Base-by-base conservation (phyloP, 2,797 vertebrate genomes). In the Australoheros facetus region DNA sequence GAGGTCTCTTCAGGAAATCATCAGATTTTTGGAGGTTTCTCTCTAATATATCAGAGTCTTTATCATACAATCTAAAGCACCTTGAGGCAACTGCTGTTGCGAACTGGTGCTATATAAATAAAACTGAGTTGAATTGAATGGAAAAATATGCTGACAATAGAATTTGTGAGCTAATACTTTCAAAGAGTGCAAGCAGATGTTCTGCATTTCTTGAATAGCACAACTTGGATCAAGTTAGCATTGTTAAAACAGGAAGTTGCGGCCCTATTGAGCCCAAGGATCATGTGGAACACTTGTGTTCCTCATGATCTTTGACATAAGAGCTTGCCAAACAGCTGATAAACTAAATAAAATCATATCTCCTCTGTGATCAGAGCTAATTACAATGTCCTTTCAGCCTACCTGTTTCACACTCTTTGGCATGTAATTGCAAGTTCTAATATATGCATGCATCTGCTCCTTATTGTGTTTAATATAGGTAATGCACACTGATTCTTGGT, bases 151-250 rank as follows among this genome's bases (percentile, higher is more conserved):
- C 42, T 51, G 26, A 69, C 42, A 69, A 30, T 12, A n/a, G 42
- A 45, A 30, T 51, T 69, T 13, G 48, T 69, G 42, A 70, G 62
- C 32, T 48, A 57, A 75, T 12, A 70, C 72, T 73, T 80, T 77
- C n/a, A 9, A 78, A 79, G 79, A 81, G 53, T 45, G 30, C 58
- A 48, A 80, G 85, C 86, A 86, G 85, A 86, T 87, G 87, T 80
- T 82, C 64, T 58, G 54, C 71, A 77, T 86, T 88, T 91, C 71
- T 88, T 83, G 60, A 83, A 79, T 34, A 83, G 78, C 86, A 83
- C 64, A 83, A 88, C 60, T 70, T 90, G 89, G 85, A 86, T 81
- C 71, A 39, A 77, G 74, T 75, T 81, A 19, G 57, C 48, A 60
- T 77, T 87, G 62, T 77, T 82, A 34, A 78, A 81, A 86, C 69